Evolutionary conservation across 1,140 invertebrate genomes (phyloP).

Genomic region (Capitella teleta): DNA sequence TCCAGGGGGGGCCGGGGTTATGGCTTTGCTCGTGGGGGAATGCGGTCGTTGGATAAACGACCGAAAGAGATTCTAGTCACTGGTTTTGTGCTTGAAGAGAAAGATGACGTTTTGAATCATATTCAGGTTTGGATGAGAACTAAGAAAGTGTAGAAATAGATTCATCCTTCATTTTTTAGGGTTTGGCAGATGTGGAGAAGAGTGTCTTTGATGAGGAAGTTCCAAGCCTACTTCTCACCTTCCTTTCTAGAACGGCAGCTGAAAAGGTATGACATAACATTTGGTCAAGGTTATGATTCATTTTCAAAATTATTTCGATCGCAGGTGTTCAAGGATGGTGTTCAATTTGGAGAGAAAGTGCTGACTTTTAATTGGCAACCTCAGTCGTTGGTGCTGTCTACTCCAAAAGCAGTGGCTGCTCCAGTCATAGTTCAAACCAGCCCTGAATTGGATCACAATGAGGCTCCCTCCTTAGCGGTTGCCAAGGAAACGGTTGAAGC

Average conservation of each 20-base stretch:
- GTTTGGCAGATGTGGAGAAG: constrained; percentile 60
- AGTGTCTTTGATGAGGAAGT: constrained; percentile 54
- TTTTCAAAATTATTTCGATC: background rate
- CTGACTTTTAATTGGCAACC: background rate
- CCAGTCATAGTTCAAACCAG: background rate
- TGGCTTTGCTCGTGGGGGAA: constrained; percentile 11
- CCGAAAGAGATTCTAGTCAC: constrained; percentile 67
- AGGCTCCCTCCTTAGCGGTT: background rate
- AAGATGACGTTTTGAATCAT: constrained; percentile 56
- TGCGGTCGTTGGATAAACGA: constrained; percentile 59
- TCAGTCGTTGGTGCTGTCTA: background rate
- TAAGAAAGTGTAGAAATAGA: too few species aligned
- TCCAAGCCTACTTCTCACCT: constrained; percentile 58
- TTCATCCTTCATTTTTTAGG: constrained; percentile 43
- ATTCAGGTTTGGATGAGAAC: constrained; percentile 48
- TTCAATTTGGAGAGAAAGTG: background rate
- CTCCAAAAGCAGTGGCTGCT: background rate
- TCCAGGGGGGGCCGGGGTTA: constrained; percentile 8
- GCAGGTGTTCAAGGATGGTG: background rate
- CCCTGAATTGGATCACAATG: background rate
- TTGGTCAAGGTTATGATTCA: background rate
- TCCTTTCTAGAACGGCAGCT: constrained; percentile 59
- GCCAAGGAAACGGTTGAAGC: background rate
- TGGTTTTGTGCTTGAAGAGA: constrained; percentile 61
- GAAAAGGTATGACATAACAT: constrained; percentile 46